phyloP scores from a whole-genome alignment of 1,140 invertebrate species.

The Cecropterus lyciades region DNA sequence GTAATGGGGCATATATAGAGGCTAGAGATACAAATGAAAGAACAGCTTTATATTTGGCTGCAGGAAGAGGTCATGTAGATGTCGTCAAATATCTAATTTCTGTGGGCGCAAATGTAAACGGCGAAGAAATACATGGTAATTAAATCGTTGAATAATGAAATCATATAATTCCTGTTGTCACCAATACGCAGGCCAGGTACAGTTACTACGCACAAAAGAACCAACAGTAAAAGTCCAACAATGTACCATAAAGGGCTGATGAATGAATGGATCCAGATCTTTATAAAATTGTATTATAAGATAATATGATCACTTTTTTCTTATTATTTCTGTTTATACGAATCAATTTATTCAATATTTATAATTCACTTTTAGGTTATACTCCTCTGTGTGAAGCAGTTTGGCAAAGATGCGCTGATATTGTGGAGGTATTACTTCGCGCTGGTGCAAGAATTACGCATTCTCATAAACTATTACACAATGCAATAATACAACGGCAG shows the following conservation, averaged over 20 bases:
- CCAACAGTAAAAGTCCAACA: too few relatives aligned
- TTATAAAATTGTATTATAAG: too few relatives aligned
- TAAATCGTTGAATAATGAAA: slow-evolving; percentile 1
- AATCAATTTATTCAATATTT: neutral
- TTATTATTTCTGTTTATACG: neutral
- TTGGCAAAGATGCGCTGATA: slow-evolving; percentile 63
- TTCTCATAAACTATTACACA: slow-evolving; percentile 72
- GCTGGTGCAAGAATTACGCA: slow-evolving; percentile 69
- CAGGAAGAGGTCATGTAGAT: slow-evolving; percentile 61
- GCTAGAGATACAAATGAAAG: slow-evolving; percentile 72
- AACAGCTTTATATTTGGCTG: slow-evolving; percentile 68
- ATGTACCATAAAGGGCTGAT: too few relatives aligned
- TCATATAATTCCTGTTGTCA: too few relatives aligned
- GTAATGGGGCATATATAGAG: slow-evolving; percentile 66
- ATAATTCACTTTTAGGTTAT: slow-evolving; percentile 46
- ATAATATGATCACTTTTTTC: too few relatives aligned
- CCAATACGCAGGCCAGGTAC: too few relatives aligned
- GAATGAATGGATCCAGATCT: too few relatives aligned
- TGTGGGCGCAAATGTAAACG: slow-evolving; percentile 90
- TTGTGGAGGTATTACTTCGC: slow-evolving; percentile 62
- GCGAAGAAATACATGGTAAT: slow-evolving; percentile 90
- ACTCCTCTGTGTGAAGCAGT: slow-evolving; percentile 76
- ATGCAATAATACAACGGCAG: slow-evolving; percentile 71
- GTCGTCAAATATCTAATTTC: slow-evolving; percentile 73
- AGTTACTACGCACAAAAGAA: too few relatives aligned